Percentiles rank a stretch among this genome's conserved stretches.
phyloP scores from a whole-genome alignment of 2,888 invertebrate genomes.

The Octonoba sinensis region DNA sequence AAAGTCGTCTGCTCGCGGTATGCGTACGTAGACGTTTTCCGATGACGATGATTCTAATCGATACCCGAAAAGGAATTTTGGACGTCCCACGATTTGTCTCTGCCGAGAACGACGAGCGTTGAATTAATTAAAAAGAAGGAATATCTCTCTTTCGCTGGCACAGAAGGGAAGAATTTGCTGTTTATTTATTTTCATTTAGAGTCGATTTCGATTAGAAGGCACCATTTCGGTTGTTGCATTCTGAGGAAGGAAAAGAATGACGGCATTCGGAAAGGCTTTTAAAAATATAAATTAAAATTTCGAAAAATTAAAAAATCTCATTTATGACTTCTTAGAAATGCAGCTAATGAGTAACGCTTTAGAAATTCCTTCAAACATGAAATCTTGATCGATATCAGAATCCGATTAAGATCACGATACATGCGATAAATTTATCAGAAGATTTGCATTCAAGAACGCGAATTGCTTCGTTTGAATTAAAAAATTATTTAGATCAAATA shows the following conservation, averaged over 20 bases:
- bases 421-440: too few species aligned
- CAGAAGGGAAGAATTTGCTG: slow-evolving; percentile 35
- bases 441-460: too few species aligned
- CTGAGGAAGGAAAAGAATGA: neutral
- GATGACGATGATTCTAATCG: slow-evolving; percentile 62
- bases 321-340: too few species aligned
- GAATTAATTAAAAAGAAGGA: slow-evolving; percentile 62
- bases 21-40: slow-evolving; percentile 20
- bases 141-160: slow-evolving; percentile 29
- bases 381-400: too few species aligned
- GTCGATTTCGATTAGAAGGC: neutral
- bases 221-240: neutral
- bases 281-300: neutral
- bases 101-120: slow-evolving; percentile 10
- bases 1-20: slow-evolving; percentile 44
- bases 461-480: too few species aligned
- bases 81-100: slow-evolving; percentile 55
- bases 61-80: slow-evolving; percentile 55
- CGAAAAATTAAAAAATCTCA: neutral
- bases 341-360: too few species aligned
- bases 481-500: too few species aligned
- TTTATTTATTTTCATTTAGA: slow-evolving; percentile 50
- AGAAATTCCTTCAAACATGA: too few species aligned
- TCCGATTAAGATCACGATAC: too few species aligned
- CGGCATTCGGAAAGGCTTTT: neutral